Percentiles rank a stretch among this genome's conserved stretches.
These are phyloP conservation scores for Plagodis dolabraria DNA, from an alignment of 2,888 invertebrate genomes.

Conservation along the genomic window DNA sequence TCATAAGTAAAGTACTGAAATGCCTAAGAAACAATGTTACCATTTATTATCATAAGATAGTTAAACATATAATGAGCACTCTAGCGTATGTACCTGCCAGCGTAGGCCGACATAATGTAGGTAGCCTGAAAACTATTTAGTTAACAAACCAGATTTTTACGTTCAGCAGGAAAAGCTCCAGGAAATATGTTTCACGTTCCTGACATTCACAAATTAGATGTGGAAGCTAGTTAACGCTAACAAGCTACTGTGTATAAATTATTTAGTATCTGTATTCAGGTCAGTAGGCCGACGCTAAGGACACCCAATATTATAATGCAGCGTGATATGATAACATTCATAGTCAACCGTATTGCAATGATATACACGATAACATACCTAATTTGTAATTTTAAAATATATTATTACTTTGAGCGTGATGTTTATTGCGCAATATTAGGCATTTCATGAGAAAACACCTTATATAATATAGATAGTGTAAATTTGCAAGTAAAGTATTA, in stretches of 20 bases:
- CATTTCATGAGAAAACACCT: slow-evolving; percentile 13
- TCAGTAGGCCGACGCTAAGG: slow-evolving; percentile 35
- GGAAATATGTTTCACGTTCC: slow-evolving; percentile 10
- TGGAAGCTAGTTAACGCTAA: slow-evolving; percentile 15
- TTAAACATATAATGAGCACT: too few species aligned
- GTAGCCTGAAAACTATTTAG: too few species aligned
- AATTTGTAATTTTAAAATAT: neutral
- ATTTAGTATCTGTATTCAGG: slow-evolving; percentile 33
- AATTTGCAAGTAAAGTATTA: neutral
- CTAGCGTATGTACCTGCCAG: too few species aligned
- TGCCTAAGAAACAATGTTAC: too few species aligned
- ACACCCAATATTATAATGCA: slow-evolving; percentile 20
- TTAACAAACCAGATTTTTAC: too few species aligned
- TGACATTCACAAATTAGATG: slow-evolving; percentile 11
- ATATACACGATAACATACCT: neutral
- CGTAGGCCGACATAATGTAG: too few species aligned
- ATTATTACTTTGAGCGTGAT: slow-evolving; percentile 12
- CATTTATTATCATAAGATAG: too few species aligned
- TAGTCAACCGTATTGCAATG: slow-evolving; percentile 7
- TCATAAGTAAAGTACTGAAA: too few species aligned
- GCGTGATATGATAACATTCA: slow-evolving; percentile 8
- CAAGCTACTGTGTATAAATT: slow-evolving; percentile 12
- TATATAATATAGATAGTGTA: slow-evolving; percentile 1
- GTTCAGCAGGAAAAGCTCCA: slow-evolving; percentile 19
- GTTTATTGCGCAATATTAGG: slow-evolving; percentile 19